Base-by-base conservation (phyloP, 2,113 vertebrate species). In the Mesoclemmys tuberculata region DNA sequence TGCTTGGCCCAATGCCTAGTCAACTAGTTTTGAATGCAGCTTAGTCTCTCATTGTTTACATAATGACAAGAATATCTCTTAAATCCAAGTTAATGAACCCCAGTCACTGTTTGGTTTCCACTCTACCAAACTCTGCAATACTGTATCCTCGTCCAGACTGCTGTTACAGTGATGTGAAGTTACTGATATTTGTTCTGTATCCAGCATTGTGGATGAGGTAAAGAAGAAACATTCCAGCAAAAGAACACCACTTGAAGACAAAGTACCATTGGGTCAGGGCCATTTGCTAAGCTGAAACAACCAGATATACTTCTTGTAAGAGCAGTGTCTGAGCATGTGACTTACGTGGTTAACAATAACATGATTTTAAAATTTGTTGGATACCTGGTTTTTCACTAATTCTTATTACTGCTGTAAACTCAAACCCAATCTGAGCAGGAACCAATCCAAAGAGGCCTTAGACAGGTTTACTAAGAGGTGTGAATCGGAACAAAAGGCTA, bases 21-120 rank as follows among this genome's bases (percentile, higher is more conserved):
- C 80, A 46, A 8, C 75, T 3, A 1, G 18, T 21, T 74, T 49
- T 54, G 3, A 2, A 0, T 0, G 55, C 19, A 49, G 52, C 12
- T 27, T 10, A 16, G 2, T 1, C 2, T 19, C 18, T 41, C 87
- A 5, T 2, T 26, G 11, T 89, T 92, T 27, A 80, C 56, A 79
- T 46, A 77, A 22, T 77, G 44, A 77, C 44, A 77, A 44, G 10
- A 29, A 44, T 46, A 27, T 29, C 26, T 77, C 24, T 75, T 75
- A 21, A 77, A 46, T 27, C 38, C 74, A 77, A 77, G 74, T 27
- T 77, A 77, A 44, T 77, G 64, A 41, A 6, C 74, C 26, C 22
- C 44, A 91, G 48, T 1, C 93, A 61, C 12, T 78, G 61, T 80
- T 68, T 89, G 18, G 2, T 44, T 55, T 79, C 4, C 38, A 11